Conservation (phyloP, 2,888 invertebrate species). For the Geotrupes spiniger region DNA sequence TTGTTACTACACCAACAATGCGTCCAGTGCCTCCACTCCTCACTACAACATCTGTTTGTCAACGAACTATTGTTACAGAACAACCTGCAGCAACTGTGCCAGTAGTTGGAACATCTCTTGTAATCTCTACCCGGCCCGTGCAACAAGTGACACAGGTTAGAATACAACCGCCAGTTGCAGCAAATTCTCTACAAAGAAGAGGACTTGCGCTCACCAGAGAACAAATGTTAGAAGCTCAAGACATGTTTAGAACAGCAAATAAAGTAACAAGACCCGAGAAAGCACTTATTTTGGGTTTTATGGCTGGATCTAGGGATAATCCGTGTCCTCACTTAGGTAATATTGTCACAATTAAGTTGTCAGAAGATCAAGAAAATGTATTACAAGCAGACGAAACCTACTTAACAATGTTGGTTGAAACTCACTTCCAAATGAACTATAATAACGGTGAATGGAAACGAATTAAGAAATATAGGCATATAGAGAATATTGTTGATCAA, state of each 20-base stretch:
- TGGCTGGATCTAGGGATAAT: slow-evolving; percentile 97
- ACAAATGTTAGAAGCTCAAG: slow-evolving; percentile 95
- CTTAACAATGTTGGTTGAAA: slow-evolving; percentile 79
- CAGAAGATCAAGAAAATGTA: slow-evolving; percentile 87
- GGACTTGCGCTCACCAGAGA: slow-evolving; percentile 82
- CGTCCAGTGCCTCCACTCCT: slow-evolving; percentile 46
- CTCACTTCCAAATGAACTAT: slow-evolving; percentile 98
- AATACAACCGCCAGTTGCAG: slow-evolving; percentile 54
- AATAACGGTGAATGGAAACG: slow-evolving; percentile 96
- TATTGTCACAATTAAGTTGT: slow-evolving; percentile 92
- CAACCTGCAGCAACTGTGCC: slow-evolving; percentile 33
- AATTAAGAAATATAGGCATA: slow-evolving; percentile 83
- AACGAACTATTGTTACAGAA: slow-evolving; percentile 40
- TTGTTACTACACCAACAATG: slow-evolving; percentile 31
- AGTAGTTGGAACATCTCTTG: slow-evolving; percentile 54
- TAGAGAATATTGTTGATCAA: slow-evolving; percentile 55
- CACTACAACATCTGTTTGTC: slow-evolving; percentile 31
- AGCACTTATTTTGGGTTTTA: slow-evolving; percentile 94
- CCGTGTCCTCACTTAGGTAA: slow-evolving; percentile 97
- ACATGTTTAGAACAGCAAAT: slow-evolving; percentile 96
- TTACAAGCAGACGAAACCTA: slow-evolving; percentile 81
- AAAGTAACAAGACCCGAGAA: slow-evolving; percentile 95
- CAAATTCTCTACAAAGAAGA: slow-evolving; percentile 58
- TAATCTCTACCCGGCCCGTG: slow-evolving; percentile 49
- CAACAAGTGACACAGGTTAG: slow-evolving; percentile 57